A percentile compares a stretch with the other conserved stretches of the same genome.
Conservation (phyloP, 1,140 invertebrate species). For the Apis florea region DNA sequence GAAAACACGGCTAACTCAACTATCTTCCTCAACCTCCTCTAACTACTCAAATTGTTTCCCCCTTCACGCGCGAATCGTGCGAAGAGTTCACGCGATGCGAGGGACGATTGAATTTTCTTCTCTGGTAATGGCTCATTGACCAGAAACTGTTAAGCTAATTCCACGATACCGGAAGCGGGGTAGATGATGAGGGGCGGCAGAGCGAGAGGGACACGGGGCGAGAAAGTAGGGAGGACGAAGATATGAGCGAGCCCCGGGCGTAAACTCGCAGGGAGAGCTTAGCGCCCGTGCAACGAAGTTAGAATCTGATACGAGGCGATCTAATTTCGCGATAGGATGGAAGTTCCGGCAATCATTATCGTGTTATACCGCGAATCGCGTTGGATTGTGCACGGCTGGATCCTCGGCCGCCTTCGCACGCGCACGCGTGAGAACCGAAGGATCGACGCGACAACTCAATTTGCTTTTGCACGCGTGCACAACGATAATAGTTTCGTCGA, state of each 20-base stretch:
- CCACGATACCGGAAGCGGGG: conserved; percentile 23
- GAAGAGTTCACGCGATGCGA: not conserved
- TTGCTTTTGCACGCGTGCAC: conserved; percentile 11
- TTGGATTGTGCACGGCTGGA: conserved; percentile 37
- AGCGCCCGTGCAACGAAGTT: conserved; percentile 59
- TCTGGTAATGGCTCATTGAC: conserved; percentile 52
- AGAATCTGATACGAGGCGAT: conserved; percentile 65
- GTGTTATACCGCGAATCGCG: conserved; percentile 61
- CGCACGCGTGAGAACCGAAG: conserved; percentile 34
- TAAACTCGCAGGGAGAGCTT: conserved; percentile 56
- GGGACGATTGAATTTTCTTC: conserved; percentile 61
- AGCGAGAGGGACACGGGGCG: not conserved
- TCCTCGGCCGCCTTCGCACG: too few relatives aligned
- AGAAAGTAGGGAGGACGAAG: conserved; percentile 43
- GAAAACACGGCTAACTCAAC: too few relatives aligned
- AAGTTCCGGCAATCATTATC: conserved; percentile 66
- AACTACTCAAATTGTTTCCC: too few relatives aligned
- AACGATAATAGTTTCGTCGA: conserved; percentile 25
- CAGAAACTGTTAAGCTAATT: conserved; percentile 66
- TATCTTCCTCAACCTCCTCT: too few relatives aligned
- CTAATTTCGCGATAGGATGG: conserved; percentile 63
- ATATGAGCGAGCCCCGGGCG: conserved; percentile 46
- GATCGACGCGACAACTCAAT: conserved; percentile 39
- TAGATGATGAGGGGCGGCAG: not conserved
- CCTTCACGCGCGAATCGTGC: not conserved